Evolutionary conservation across 92 coral and sea anemone species (phyloP).

Genomic region (Epizoanthus ramosus): DNA sequence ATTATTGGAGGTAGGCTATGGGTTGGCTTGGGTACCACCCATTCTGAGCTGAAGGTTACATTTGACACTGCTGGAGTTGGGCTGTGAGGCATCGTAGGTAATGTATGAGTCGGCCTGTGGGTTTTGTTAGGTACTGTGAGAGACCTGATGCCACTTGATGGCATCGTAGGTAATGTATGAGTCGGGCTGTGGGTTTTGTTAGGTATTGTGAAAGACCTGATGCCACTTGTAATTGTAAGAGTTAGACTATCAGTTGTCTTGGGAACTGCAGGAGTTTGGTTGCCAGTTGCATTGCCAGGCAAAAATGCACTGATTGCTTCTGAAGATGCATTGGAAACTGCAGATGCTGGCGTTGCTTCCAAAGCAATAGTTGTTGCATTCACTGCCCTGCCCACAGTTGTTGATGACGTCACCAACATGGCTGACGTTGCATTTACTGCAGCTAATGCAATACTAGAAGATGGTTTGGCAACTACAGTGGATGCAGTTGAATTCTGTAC

Average conservation of each 20-base stretch:
- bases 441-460: background rate
- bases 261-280: too few species aligned
- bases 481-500: background rate
- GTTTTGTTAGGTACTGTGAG: background rate
- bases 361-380: background rate
- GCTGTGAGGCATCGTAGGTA: too few species aligned
- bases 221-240: background rate
- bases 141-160: background rate
- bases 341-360: background rate
- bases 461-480: background rate
- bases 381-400: background rate
- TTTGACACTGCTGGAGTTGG: background rate
- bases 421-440: background rate
- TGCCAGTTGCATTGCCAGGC: too few species aligned
- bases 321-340: background rate
- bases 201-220: background rate
- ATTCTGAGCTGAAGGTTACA: too few species aligned
- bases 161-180: background rate
- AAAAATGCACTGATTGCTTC: background rate
- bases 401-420: background rate
- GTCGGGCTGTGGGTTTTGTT: background rate
- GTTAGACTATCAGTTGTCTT: too few species aligned
- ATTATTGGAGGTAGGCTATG: background rate
- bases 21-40: background rate
- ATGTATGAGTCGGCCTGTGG: background rate